Evolutionary conservation across 2,888 invertebrate genomes (phyloP), one percentile per base, ranked within the genome.

Genomic region (Aspidiotus rigidus): DNA sequence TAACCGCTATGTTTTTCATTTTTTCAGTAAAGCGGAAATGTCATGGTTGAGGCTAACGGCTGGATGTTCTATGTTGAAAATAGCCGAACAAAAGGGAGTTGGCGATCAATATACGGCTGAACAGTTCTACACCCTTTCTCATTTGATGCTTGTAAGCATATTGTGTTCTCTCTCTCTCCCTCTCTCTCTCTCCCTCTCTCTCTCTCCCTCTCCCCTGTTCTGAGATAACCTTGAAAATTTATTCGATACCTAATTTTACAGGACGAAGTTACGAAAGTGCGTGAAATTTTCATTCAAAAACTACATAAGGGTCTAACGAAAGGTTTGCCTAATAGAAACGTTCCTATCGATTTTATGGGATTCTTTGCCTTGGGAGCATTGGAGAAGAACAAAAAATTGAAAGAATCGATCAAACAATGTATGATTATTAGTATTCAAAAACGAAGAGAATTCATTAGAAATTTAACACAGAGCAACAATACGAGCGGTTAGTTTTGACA

Each of bases 321-420:
- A 79, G 90, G 92, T 72, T 85, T 93, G 73, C 92, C 93, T 5
- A 88, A 89, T 77, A 90, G 91, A 77, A 93, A 92, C 77, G 82
- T 98, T 72, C 97, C 97, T 0, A 81, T 98, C 69, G 95, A 97
- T 80, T 98, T 96, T 81, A 93, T 97, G 93, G 92, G 93, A 16
- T 91, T 92, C 79, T 95, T 97, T 80, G 90, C 90, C 44, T 80
- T 97, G 70, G 90, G 88, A 44, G 96, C 95, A 0, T 85, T 89
- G 73, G 96, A 97, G 80, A 85, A 88, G 9, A 90, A 94, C 75
- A 85, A 88, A 72, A 87, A 89, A 76, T 81, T 89, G 56, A 86
- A 86, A 73, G 77, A 80, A 42, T 77, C 83, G 39, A 81, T 90
- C 71, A 86, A 89, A 71, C 88, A 89, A 76, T 92, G 87, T 79